phyloP scores from a whole-genome alignment of 53 echinoderm and acorn worm species.

The Echinarachnius parma region DNA sequence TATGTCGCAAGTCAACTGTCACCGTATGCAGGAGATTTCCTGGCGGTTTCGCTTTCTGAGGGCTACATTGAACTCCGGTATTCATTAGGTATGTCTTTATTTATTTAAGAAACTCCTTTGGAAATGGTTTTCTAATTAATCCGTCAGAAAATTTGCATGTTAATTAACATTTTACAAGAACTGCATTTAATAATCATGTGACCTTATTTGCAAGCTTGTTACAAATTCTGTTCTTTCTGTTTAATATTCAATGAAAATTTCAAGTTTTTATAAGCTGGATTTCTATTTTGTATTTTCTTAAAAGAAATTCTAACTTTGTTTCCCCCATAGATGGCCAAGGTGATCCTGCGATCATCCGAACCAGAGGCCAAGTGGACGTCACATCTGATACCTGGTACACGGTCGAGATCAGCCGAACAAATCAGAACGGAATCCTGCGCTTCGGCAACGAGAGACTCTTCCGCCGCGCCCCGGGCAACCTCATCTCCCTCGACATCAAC shows the following conservation, averaged over 20 bases:
- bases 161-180: no score
- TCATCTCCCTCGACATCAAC: constrained; percentile 54
- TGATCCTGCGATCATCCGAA: constrained; percentile 56
- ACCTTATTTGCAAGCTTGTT: no score
- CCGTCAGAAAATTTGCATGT: no score
- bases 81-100: constrained; percentile 57
- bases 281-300: no score
- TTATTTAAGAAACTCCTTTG: no score
- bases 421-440: constrained; percentile 54
- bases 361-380: constrained; percentile 34
- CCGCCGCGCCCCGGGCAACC: constrained; percentile 54
- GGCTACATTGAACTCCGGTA: constrained; percentile 63
- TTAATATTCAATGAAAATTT: no score
- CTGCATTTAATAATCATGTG: no score
- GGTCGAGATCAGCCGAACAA: constrained; percentile 54
- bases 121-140: no score
- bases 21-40: constrained; percentile 60
- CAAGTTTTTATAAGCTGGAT: no score
- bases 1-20: constrained; percentile 58
- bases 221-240: no score
- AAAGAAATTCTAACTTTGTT: no score
- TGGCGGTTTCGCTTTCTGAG: constrained; percentile 54
- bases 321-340: constrained; percentile 74
- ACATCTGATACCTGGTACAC: constrained; percentile 57
- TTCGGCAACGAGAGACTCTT: constrained; percentile 39